phyloP scores from a whole-genome alignment of 2,113 vertebrate species.

The Phaethon lepturus region DNA sequence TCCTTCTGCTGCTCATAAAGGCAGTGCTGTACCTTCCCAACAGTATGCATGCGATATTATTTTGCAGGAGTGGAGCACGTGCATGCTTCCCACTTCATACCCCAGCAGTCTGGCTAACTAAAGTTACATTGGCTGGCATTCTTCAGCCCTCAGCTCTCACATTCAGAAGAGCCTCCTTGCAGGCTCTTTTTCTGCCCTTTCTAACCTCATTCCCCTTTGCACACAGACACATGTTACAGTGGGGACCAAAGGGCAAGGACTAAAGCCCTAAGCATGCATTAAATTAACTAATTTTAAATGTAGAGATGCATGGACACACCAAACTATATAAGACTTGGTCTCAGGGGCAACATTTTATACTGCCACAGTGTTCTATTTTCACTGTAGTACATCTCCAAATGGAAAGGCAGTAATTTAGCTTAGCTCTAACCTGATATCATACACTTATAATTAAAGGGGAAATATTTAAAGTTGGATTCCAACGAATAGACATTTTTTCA shows the following conservation, averaged over 20 bases:
- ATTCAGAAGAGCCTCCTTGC: neutral
- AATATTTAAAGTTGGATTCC: neutral
- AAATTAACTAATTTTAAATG: conserved; percentile 46
- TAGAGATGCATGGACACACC: neutral
- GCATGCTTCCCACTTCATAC: neutral
- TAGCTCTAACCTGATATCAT: neutral
- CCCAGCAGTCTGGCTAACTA: neutral
- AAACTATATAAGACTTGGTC: neutral
- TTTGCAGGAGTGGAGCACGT: neutral
- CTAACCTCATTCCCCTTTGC: neutral
- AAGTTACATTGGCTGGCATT: neutral
- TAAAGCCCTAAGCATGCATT: conserved; percentile 20
- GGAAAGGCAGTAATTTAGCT: neutral
- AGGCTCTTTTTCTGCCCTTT: neutral
- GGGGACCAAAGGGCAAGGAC: neutral
- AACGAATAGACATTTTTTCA: neutral
- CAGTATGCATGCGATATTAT: neutral
- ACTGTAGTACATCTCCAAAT: neutral
- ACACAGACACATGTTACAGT: neutral
- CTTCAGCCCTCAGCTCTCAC: neutral
- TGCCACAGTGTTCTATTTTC: neutral
- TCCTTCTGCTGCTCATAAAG: neutral
- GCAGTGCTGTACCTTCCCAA: neutral
- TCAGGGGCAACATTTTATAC: neutral
- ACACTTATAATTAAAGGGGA: neutral